phyloP scores from a whole-genome alignment of 2,888 invertebrate species.

The Morpho deidamia region DNA sequence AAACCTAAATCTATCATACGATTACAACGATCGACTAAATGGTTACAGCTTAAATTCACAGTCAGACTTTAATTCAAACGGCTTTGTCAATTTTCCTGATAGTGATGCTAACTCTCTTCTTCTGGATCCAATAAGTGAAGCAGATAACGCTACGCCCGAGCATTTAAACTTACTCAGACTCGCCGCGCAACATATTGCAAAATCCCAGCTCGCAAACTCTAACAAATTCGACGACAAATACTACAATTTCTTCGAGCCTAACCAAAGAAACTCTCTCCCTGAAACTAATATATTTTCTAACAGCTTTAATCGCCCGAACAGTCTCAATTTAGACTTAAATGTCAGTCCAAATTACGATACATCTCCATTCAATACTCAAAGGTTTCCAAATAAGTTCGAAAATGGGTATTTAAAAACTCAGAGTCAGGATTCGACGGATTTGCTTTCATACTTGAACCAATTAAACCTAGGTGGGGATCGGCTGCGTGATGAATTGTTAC shows the following conservation, averaged over 20 bases:
- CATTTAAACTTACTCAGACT: slow-evolving; percentile 66
- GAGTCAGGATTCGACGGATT: slow-evolving; percentile 51
- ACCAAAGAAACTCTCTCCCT: slow-evolving; percentile 67
- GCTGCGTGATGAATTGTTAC: slow-evolving; percentile 43
- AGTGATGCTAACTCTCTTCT: slow-evolving; percentile 51
- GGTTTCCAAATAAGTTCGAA: slow-evolving; percentile 52
- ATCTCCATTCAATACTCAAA: slow-evolving; percentile 40
- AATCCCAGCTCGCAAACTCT: slow-evolving; percentile 62
- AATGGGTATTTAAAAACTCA: slow-evolving; percentile 44
- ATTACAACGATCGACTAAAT: slow-evolving; percentile 52
- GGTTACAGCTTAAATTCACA: slow-evolving; percentile 49
- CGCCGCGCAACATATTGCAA: slow-evolving; percentile 73
- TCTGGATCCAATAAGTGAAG: slow-evolving; percentile 50
- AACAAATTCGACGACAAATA: slow-evolving; percentile 59
- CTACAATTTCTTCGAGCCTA: slow-evolving; percentile 67
- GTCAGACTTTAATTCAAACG: slow-evolving; percentile 55
- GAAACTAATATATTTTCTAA: slow-evolving; percentile 57
- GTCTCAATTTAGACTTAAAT: slow-evolving; percentile 61
- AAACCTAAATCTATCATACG: slow-evolving; percentile 37
- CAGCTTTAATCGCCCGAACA: slow-evolving; percentile 57
- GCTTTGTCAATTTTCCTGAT: slow-evolving; percentile 56
- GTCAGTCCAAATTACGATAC: slow-evolving; percentile 49
- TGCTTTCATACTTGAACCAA: slow-evolving; percentile 57
- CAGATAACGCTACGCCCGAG: slow-evolving; percentile 56
- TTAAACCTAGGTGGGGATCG: slow-evolving; percentile 49